These are phyloP conservation scores for Dolichallabes microphthalmus DNA, from an alignment of 2,113 vertebrate species.

Conservation along the genomic window DNA sequence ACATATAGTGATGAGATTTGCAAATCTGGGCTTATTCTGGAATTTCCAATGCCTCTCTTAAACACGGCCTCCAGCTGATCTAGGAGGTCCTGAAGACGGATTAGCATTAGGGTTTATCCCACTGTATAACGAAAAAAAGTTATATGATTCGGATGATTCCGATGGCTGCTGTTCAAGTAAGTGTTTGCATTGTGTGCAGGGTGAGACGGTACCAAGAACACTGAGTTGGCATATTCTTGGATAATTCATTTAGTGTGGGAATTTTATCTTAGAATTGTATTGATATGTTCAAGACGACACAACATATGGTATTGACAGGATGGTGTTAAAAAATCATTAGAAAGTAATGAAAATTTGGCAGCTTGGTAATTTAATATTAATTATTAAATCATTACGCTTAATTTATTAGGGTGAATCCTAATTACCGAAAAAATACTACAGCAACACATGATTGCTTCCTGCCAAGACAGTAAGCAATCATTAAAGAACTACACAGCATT, in stretches of 20 bases:
- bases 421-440: background rate
- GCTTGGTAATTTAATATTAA: background rate
- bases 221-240: no score
- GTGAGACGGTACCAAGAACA: no score
- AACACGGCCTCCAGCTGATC: background rate
- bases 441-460: background rate
- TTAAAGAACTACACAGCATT: background rate
- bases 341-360: no score
- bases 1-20: background rate
- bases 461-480: background rate
- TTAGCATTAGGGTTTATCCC: conserved; percentile 11
- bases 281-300: background rate
- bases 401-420: background rate
- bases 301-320: background rate
- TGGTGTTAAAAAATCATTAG: background rate
- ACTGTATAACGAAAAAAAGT: background rate
- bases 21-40: background rate
- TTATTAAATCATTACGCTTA: background rate
- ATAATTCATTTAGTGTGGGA: background rate
- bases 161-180: background rate
- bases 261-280: no score
- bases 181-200: background rate
- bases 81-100: background rate
- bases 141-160: background rate
- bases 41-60: background rate